A percentile compares a stretch with the other conserved stretches of the same genome.
phyloP scores from a whole-genome alignment of 2,888 invertebrate genomes.

The Poecilobothrus nobilitatus region DNA sequence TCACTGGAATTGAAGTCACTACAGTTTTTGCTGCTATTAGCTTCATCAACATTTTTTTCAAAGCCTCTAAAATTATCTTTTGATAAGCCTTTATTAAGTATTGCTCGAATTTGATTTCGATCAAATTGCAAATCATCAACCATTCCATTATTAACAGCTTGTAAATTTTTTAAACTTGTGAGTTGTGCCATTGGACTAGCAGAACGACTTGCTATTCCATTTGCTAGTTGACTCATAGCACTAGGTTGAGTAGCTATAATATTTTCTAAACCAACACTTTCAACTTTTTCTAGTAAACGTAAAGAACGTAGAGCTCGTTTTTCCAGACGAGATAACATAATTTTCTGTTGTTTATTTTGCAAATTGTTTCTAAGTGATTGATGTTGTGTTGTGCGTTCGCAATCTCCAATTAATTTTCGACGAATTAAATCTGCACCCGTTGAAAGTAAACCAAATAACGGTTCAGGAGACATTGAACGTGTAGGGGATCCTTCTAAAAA shows the following conservation, averaged over 20 bases:
- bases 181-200: slow-evolving; percentile 74
- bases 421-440: slow-evolving; percentile 59
- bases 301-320: slow-evolving; percentile 47
- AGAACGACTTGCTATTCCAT: slow-evolving; percentile 50
- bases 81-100: slow-evolving; percentile 35
- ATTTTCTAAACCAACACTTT: slow-evolving; percentile 59
- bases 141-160: slow-evolving; percentile 41
- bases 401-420: slow-evolving; percentile 52
- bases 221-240: slow-evolving; percentile 53
- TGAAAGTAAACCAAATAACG: slow-evolving; percentile 50
- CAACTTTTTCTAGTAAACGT: slow-evolving; percentile 56
- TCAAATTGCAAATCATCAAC: slow-evolving; percentile 42
- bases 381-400: slow-evolving; percentile 35
- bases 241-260: slow-evolving; percentile 55
- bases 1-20: slow-evolving; percentile 29
- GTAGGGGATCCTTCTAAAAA: slow-evolving; percentile 49
- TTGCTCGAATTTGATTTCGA: slow-evolving; percentile 43
- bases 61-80: slow-evolving; percentile 25
- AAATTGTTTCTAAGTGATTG: slow-evolving; percentile 29
- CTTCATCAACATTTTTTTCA: background rate
- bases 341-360: slow-evolving; percentile 36
- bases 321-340: slow-evolving; percentile 39
- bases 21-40: slow-evolving; percentile 25
- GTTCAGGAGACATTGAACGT: slow-evolving; percentile 42
- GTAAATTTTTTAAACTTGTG: slow-evolving; percentile 58